Conservation (phyloP, 2,113 vertebrate genomes). For the Zosterops lateralis region DNA sequence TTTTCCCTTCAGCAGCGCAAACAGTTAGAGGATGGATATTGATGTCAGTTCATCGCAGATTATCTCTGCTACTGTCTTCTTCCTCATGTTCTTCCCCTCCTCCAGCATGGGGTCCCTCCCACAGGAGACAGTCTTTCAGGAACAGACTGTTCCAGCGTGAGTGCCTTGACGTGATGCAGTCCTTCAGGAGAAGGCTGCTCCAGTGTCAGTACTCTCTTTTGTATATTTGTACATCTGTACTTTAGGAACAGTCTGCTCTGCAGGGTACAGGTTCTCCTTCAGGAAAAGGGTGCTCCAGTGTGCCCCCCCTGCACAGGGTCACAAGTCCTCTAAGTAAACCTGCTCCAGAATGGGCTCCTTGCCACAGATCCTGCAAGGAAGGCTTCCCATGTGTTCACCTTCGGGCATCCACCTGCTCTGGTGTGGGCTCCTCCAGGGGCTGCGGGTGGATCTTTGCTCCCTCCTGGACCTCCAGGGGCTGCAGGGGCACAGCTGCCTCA, state of each 20-base stretch:
- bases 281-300: fast-evolving
- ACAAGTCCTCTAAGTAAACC: not conserved
- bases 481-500: not conserved
- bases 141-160: not conserved
- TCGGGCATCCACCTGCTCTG: fast-evolving
- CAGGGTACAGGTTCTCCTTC: not conserved
- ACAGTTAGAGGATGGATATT: not conserved
- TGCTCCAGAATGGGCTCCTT: fast-evolving
- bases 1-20: fast-evolving
- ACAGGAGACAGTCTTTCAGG: not conserved
- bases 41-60: not conserved
- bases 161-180: not conserved
- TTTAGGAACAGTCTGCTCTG: not conserved
- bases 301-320: fast-evolving
- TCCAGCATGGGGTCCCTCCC: not conserved
- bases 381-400: not conserved
- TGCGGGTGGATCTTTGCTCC: not conserved
- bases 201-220: fast-evolving
- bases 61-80: not conserved
- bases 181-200: not conserved
- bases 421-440: not conserved
- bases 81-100: not conserved
- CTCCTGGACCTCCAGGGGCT: not conserved
- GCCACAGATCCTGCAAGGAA: not conserved
- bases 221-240: not conserved